These are phyloP conservation scores for Limanda limanda DNA, from an alignment of 2,113 vertebrate genomes.

Conservation along the genomic window DNA sequence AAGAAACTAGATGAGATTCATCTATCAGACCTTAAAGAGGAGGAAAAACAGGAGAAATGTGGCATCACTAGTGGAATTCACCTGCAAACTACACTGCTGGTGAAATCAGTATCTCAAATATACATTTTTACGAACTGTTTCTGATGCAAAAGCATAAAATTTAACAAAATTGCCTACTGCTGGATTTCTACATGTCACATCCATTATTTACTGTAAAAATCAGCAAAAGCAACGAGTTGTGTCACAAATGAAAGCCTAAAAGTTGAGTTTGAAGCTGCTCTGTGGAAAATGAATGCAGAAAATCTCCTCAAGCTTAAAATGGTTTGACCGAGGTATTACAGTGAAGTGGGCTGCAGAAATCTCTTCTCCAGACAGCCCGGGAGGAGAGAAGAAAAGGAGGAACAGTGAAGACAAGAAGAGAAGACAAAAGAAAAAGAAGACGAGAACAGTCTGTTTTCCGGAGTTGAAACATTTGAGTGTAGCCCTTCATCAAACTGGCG, in stretches of 20 bases:
- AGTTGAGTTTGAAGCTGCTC: slow-evolving; percentile 21
- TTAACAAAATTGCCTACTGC: too few species aligned
- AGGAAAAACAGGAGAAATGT: too few species aligned
- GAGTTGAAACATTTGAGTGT: slow-evolving; percentile 35
- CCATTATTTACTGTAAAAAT: not conserved
- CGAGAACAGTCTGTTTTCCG: slow-evolving; percentile 19
- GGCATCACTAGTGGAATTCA: too few species aligned
- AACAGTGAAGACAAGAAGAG: not conserved
- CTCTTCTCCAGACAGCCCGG: slow-evolving; percentile 44
- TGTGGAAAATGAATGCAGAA: slow-evolving; percentile 38
- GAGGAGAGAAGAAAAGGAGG: not conserved
- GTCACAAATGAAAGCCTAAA: slow-evolving; percentile 36
- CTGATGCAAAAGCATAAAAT: too few species aligned
- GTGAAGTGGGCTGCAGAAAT: slow-evolving; percentile 38
- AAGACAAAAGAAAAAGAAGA: not conserved
- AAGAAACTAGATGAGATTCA: too few species aligned
- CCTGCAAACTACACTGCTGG: too few species aligned
- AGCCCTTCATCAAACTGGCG: slow-evolving; percentile 32
- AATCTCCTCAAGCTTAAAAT: slow-evolving; percentile 41
- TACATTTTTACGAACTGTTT: too few species aligned
- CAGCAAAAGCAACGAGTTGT: slow-evolving; percentile 12
- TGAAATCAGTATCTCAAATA: too few species aligned
- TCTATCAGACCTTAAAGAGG: not conserved
- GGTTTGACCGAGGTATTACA: slow-evolving; percentile 17
- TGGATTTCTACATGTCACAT: not conserved